These are phyloP conservation scores for Plumapathes pennacea DNA, from an alignment of 92 coral and sea anemone species.

Conservation along the genomic window DNA sequence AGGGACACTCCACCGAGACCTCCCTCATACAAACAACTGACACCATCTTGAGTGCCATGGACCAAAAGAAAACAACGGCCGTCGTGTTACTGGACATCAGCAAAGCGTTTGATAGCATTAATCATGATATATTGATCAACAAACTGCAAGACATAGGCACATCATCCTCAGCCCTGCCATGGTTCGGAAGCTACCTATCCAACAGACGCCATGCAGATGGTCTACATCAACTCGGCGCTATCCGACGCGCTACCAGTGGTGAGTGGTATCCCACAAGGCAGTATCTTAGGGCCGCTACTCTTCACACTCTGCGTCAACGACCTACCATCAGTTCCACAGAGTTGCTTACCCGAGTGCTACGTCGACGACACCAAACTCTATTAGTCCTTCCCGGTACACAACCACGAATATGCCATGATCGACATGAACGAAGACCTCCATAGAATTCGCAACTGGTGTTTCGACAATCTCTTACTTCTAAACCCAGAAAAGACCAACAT, in stretches of 20 bases:
- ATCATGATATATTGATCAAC: constrained; percentile 24
- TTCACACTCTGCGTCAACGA: constrained; percentile 32
- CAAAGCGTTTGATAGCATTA: constrained; percentile 16
- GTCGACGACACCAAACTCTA: constrained; percentile 32
- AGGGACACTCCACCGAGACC: constrained; percentile 39
- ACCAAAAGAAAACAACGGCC: constrained; percentile 28
- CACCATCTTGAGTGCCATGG: constrained; percentile 21
- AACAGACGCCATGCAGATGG: background rate
- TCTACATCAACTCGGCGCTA: constrained; percentile 12
- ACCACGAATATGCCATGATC: constrained; percentile 8
- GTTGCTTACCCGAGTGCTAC: constrained; percentile 16
- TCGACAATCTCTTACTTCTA: constrained; percentile 2
- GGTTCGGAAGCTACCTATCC: constrained; percentile 20
- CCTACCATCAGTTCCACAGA: constrained; percentile 13
- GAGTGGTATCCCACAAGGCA: constrained; percentile 40
- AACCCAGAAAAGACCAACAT: constrained; percentile 38
- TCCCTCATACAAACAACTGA: constrained; percentile 28
- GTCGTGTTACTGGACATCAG: no score
- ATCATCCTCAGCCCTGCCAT: constrained; percentile 18
- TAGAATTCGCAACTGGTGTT: constrained; percentile 28
- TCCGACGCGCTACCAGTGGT: constrained; percentile 9
- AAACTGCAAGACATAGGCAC: constrained; percentile 26
- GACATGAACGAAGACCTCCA: constrained; percentile 13
- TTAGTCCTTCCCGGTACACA: constrained; percentile 12
- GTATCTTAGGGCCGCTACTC: constrained; percentile 28